A percentile compares a stretch with the other conserved stretches of the same genome.
These are phyloP conservation scores for Squalus acanthias DNA, from an alignment of 2,797 vertebrate genomes.

Conservation along the genomic window DNA sequence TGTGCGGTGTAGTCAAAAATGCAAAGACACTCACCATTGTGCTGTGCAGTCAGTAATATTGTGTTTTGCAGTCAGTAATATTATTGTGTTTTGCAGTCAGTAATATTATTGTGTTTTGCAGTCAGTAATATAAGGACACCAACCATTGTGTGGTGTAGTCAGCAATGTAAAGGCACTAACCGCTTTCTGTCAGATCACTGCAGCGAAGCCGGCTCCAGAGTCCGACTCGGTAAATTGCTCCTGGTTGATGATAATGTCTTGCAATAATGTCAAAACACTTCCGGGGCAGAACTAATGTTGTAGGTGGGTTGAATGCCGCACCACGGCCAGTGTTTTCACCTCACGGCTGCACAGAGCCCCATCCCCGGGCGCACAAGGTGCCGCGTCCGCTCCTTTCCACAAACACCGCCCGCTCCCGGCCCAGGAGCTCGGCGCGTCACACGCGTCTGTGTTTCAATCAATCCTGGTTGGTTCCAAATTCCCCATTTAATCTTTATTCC, in stretches of 20 bases:
- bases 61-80: too few species aligned
- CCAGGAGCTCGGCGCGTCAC: not conserved
- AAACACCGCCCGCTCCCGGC: too few species aligned
- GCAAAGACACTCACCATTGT: not conserved
- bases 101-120: not conserved
- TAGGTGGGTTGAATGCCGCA: not conserved
- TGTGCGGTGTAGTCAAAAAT: not conserved
- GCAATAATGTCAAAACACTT: constrained; percentile 15
- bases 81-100: not conserved
- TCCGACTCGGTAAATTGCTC: not conserved
- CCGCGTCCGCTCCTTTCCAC: not conserved
- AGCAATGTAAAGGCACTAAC: not conserved
- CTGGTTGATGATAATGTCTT: not conserved
- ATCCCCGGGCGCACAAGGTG: not conserved
- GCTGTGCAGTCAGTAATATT: not conserved
- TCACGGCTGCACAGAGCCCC: not conserved
- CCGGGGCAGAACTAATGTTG: not conserved
- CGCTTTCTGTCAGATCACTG: constrained; percentile 13
- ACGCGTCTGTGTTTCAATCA: not conserved
- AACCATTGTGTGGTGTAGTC: too few species aligned
- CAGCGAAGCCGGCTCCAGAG: not conserved
- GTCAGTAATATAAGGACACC: not conserved
- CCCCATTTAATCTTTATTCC: not conserved
- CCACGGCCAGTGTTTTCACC: not conserved
- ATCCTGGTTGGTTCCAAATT: not conserved